A percentile compares a stretch with the other conserved stretches of the same genome.
Evolutionary conservation across 92 coral and sea anemone species (phyloP).

Genomic region (Nematostella vectensis): DNA sequence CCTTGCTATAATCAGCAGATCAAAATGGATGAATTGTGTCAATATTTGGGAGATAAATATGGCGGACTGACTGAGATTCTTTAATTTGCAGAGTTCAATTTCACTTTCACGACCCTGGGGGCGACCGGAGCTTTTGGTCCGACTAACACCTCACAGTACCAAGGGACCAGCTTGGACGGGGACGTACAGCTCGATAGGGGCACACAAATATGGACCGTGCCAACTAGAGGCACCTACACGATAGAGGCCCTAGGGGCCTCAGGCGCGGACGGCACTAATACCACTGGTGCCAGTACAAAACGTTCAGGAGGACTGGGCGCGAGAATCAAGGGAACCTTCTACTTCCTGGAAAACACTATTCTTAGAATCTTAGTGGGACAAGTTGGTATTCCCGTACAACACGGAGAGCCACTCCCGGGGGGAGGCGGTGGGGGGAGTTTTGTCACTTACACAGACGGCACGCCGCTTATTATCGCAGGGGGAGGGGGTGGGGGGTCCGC

Average conservation of each 20-base stretch:
- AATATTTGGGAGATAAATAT: no score
- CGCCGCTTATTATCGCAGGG: constrained; percentile 74
- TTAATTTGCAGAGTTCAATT: constrained; percentile 36
- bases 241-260: constrained; percentile 88
- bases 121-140: constrained; percentile 63
- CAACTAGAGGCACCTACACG: constrained; percentile 60
- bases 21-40: no score
- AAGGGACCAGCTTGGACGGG: constrained; percentile 66
- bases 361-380: constrained; percentile 78
- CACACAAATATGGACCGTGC: constrained; percentile 81
- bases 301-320: constrained; percentile 80
- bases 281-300: constrained; percentile 3
- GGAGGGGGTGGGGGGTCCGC: constrained; percentile 97
- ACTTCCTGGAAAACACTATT: constrained; percentile 34
- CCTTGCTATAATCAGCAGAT: no score
- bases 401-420: constrained; percentile 43
- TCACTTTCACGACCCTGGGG: constrained; percentile 65
- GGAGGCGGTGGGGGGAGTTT: constrained; percentile 99
- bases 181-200: constrained; percentile 52
- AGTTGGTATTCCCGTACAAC: constrained; percentile 29
- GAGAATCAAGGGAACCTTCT: constrained; percentile 59
- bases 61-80: no score
- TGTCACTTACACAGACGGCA: constrained; percentile 40
- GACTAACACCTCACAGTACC: constrained; percentile 41
- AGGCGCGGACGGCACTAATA: constrained; percentile 58